A percentile compares a stretch with the other conserved stretches of the same genome.
Conservation (phyloP, 2,113 vertebrate species). For the Puma concolor region DNA sequence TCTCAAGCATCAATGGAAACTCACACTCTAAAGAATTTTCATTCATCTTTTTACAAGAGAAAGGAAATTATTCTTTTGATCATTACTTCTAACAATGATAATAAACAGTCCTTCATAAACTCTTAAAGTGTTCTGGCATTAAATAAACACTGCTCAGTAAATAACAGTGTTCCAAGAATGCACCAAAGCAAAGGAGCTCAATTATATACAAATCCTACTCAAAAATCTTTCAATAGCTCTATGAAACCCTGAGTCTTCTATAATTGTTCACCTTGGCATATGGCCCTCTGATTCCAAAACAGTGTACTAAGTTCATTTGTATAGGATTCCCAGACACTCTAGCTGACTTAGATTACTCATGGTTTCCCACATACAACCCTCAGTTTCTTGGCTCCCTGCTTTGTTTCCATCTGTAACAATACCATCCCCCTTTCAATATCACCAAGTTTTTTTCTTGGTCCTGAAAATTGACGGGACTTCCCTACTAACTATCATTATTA, state of each 20-base stretch:
- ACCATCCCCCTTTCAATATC: background rate
- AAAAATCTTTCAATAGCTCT: background rate
- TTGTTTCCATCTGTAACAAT: constrained; percentile 24
- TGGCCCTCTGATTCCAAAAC: constrained; percentile 6
- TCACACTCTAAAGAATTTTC: background rate
- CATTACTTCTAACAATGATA: constrained; percentile 14
- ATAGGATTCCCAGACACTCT: constrained; percentile 30
- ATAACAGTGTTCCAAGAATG: background rate
- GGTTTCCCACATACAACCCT: background rate
- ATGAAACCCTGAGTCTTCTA: background rate
- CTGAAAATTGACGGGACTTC: background rate
- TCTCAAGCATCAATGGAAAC: background rate
- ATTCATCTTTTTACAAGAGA: background rate
- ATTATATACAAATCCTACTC: background rate
- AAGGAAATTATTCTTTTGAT: constrained; percentile 30
- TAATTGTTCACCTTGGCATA: background rate
- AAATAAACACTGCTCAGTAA: background rate
- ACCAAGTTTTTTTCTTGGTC: background rate
- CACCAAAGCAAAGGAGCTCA: background rate
- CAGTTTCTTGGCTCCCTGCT: constrained; percentile 16
- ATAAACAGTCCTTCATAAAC: background rate
- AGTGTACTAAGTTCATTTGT: constrained; percentile 41
- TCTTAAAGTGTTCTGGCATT: background rate
- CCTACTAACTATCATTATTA: background rate
- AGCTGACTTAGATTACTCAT: constrained; percentile 32